Evolutionary conservation across 53 echinoderm and acorn worm species (phyloP).

Genomic region (Patiria pectinifera): DNA sequence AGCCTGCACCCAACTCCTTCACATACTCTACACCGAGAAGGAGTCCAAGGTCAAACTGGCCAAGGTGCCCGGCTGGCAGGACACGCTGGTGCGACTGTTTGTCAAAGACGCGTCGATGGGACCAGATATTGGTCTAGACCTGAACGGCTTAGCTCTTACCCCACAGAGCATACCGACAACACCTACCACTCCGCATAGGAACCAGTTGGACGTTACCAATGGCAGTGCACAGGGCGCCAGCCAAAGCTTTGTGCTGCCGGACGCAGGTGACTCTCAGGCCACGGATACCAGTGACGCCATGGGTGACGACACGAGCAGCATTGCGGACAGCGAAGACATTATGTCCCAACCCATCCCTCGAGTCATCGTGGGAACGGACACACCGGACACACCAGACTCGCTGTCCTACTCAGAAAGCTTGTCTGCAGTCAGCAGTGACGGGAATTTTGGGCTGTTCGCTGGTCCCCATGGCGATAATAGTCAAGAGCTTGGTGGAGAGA

Average conservation of each 20-base stretch:
- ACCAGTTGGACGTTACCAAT: background rate
- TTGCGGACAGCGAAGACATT: conserved; percentile 53
- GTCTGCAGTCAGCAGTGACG: conserved; percentile 43
- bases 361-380: conserved; percentile 37
- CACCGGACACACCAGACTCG: conserved; percentile 52
- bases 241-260: conserved; percentile 3
- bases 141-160: conserved; percentile 33
- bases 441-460: conserved; percentile 51
- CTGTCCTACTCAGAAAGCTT: conserved; percentile 57
- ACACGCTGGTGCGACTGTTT: conserved; percentile 79
- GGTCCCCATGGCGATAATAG: conserved; percentile 18
- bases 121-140: conserved; percentile 34
- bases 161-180: conserved; percentile 22
- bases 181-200: background rate
- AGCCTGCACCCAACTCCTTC: conserved; percentile 88
- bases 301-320: conserved; percentile 43
- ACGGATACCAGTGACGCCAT: conserved; percentile 41
- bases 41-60: conserved; percentile 74
- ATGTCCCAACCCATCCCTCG: conserved; percentile 21
- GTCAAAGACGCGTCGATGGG: conserved; percentile 19
- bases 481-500: conserved; percentile 24
- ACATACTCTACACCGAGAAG: conserved; percentile 84
- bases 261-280: conserved; percentile 39
- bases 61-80: conserved; percentile 93
- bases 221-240: background rate